Evolutionary conservation across 2,888 invertebrate genomes (phyloP), one percentile per base, ranked within the genome.

Genomic region (Barypeithes pellucidus): DNA sequence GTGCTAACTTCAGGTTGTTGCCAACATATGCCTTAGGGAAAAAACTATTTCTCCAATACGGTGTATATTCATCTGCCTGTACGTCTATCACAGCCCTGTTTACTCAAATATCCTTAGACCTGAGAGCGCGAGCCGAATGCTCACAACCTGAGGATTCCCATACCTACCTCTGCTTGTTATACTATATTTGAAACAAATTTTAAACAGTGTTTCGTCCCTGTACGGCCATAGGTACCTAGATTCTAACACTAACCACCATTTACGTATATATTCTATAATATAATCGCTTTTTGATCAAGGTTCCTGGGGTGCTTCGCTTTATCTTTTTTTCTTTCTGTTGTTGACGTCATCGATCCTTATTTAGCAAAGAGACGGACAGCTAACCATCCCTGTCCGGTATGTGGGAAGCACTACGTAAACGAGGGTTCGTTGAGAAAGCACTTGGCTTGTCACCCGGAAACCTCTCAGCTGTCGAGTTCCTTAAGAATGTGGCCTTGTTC

Each of bases 401-500:
- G 97, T 87, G 96, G 96, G 80, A 97, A 97, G 88, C 96, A 96
- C 87, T 97, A 97, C 87, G 96, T 96, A 80, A 96, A 96, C 88
- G 96, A 97, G 87, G 96, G 96, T 76, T 95, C 95, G 79, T 88
- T 96, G 83, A 91, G 96, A 84, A 96, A 97, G 87, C 97, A 97
- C 87, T 90, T 97, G 82, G 95, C 96, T 79, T 95, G 96, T 84
- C 97, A 97, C 87, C 96, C 96, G 60, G 96, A 96, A 89, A 95
- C 95, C 66, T 91, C 92, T 79, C 95, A 95, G 86, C 89, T 95
- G 78, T 93, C 95, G 80, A 93, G 93, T 84, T 94, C 95, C 80
- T 90, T 97, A 78, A 90, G 96, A 85, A 97, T 96, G 96, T 97
- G 96, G 96, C 96, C 96, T 69, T 97, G 97, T 87, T 95, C 95